A percentile compares a stretch with the other conserved stretches of the same genome.
Evolutionary conservation across 2,113 vertebrate species (phyloP).

Genomic region (Callocephalon fimbriatum): DNA sequence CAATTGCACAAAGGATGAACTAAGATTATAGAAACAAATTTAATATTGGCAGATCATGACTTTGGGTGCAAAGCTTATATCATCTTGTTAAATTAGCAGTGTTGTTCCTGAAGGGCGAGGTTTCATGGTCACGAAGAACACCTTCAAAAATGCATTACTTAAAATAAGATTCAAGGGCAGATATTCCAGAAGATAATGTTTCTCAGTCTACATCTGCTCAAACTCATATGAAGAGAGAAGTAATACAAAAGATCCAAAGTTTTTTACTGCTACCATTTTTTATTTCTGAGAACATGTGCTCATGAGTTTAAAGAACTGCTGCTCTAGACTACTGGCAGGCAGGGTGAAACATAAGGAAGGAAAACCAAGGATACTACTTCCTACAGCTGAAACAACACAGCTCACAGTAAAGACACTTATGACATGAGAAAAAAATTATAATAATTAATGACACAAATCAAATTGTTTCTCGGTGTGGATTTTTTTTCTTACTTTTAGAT

Average conservation of each 20-base stretch:
- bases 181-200: background rate
- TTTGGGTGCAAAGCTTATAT: background rate
- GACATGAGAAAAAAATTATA: background rate
- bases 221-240: background rate
- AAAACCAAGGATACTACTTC: background rate
- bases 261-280: background rate
- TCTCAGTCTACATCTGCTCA: background rate
- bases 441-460: background rate
- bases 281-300: background rate
- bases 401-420: background rate
- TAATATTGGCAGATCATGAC: background rate
- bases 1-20: background rate
- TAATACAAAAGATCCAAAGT: background rate
- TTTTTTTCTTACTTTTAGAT: background rate
- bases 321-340: background rate
- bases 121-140: background rate
- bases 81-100: background rate
- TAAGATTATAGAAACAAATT: background rate
- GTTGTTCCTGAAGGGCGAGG: background rate
- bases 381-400: background rate
- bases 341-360: background rate
- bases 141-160: background rate
- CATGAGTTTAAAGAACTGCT: background rate
- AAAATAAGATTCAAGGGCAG: background rate
- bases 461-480: background rate